phyloP scores from a whole-genome alignment of 2,888 invertebrate genomes.

The Drosophila prolongata region DNA sequence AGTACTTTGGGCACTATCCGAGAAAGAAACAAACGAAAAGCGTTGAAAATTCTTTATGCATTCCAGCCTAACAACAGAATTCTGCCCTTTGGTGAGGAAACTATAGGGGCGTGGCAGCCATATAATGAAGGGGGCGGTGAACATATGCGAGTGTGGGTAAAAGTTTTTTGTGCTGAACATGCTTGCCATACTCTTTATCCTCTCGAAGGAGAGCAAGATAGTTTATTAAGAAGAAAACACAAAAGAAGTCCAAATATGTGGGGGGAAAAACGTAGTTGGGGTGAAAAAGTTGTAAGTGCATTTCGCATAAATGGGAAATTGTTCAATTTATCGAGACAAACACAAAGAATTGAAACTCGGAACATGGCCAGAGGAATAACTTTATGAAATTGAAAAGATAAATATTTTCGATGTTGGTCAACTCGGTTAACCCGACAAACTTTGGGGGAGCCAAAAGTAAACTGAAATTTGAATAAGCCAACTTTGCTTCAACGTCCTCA shows the following conservation, averaged over 20 bases:
- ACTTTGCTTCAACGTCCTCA: not conserved
- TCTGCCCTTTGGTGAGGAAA: conserved; percentile 5
- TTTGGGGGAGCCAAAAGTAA: conserved; percentile 4
- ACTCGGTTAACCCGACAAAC: conserved; percentile 25
- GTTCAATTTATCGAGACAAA: conserved; percentile 63
- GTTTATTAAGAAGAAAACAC: conserved; percentile 40
- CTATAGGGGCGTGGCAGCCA: conserved; percentile 37
- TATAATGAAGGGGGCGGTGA: conserved; percentile 26
- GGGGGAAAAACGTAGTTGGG: not conserved
- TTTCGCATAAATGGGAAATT: conserved; percentile 71
- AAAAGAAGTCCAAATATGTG: conserved; percentile 20
- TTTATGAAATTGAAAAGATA: conserved; percentile 47
- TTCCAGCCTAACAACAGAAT: conserved; percentile 50
- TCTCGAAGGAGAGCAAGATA: conserved; percentile 5
- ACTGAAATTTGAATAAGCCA: conserved; percentile 30
- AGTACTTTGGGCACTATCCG: conserved; percentile 29
- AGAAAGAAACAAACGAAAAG: conserved; percentile 33
- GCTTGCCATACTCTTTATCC: conserved; percentile 43
- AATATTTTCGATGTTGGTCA: conserved; percentile 42
- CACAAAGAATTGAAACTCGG: conserved; percentile 50
- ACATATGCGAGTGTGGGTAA: conserved; percentile 17
- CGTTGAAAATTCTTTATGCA: conserved; percentile 48
- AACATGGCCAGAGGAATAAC: conserved; percentile 23
- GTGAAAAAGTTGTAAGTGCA: conserved; percentile 50
- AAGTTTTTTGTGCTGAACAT: conserved; percentile 48